These are phyloP conservation scores for Amphiura filiformis DNA, from an alignment of 35 echinoderm and acorn worm genomes.

Conservation along the genomic window DNA sequence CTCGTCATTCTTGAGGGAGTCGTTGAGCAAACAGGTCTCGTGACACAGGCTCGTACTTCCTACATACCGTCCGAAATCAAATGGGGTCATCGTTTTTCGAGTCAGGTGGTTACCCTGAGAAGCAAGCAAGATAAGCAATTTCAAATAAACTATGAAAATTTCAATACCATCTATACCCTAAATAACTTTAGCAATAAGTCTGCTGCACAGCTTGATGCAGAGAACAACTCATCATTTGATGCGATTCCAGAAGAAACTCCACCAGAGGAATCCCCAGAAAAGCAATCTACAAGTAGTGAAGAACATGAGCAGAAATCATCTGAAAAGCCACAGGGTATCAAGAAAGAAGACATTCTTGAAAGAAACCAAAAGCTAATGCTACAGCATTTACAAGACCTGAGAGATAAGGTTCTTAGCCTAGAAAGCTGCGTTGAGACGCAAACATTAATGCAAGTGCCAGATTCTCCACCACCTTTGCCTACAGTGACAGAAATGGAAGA, in stretches of 20 bases:
- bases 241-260: not conserved
- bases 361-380: not conserved
- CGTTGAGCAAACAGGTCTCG: slow-evolving; percentile 84
- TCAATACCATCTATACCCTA: slow-evolving; percentile 70
- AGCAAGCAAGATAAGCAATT: slow-evolving; percentile 54
- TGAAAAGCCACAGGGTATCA: not conserved
- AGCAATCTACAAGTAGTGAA: not conserved
- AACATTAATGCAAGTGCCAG: too few relatives aligned
- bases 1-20: slow-evolving; percentile 87
- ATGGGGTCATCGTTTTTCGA: slow-evolving; percentile 90
- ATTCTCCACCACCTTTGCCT: too few relatives aligned
- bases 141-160: slow-evolving; percentile 74
- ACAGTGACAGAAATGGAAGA: too few relatives aligned
- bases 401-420: not conserved
- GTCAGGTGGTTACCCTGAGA: slow-evolving; percentile 53
- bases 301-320: not conserved
- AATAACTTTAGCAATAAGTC: slow-evolving; percentile 31
- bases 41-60: slow-evolving; percentile 76
- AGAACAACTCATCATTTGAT: not conserved
- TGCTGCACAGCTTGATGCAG: slow-evolving; percentile 60
- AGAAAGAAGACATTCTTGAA: not conserved
- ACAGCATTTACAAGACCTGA: not conserved
- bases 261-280: not conserved
- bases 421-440: not conserved
- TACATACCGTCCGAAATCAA: slow-evolving; percentile 90